Evolutionary conservation across 2,797 vertebrate species (phyloP), one percentile per base, ranked within the genome.

Genomic region (Saxicola maurus): DNA sequence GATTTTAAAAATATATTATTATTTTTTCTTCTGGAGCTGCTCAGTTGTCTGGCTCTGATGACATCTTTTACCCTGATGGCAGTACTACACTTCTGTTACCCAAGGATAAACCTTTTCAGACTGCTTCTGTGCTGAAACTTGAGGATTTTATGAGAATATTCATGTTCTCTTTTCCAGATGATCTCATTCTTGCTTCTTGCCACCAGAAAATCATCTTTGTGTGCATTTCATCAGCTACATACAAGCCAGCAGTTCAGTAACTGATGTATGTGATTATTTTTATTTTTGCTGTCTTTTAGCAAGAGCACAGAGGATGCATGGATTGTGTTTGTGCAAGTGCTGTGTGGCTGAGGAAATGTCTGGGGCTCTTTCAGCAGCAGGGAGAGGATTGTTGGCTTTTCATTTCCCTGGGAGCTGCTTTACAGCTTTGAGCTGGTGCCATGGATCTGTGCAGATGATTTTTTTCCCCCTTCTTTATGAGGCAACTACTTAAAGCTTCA

Each of bases 181-280:
- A 85, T 91, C 86, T 94, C 73, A 74, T 93, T 91, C 87, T 82
- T 73, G 37, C 40, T 85, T 82, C 30, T 85, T 93, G 53, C 43
- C 24, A 67, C 76, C 79, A 53, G 66, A 71, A 90, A 83, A 78
- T 80, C 77, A 64, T 81, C 57, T 67, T 27, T 78, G 31, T 86
- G 35, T 60, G 67, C 6, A 0, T 91, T 92, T 93, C 82, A 76
- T 90, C 82, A 87, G 78, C 87, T 84, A 38, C 49, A 15, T 52
- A 48, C 35, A 59, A 85, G 17, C 60, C 79, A 66, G 60, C 46
- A 69, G 43, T 82, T 87, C 45, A 53, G 52, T 76, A 73, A 69
- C 78, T 55, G 31, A 75, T 88, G 77, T 64, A 19, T 52, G 72
- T 43, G 56, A 55, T 82, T 79, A 72, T 74, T 92, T 79, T 82